Evolutionary conservation across 2,888 invertebrate genomes (phyloP), one percentile per base, ranked within the genome.

Genomic region (Drosophila antonietae): DNA sequence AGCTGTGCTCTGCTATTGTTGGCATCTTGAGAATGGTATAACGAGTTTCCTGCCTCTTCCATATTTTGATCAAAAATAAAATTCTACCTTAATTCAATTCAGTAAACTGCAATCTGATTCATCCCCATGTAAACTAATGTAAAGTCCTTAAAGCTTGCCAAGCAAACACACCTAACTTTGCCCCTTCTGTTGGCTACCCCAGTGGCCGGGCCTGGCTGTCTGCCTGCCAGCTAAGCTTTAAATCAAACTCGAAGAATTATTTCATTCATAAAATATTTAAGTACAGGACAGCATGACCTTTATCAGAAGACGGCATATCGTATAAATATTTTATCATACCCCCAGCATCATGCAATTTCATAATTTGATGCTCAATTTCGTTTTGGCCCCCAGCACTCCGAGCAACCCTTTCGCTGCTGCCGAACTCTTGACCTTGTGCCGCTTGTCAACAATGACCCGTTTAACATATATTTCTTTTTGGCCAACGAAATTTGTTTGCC

Each of bases 401-500:
- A 44, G 55, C 58, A 75, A 55, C 68, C 68, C 67, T 68, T 68
- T 39, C 41, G 49, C 28, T 28, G 28, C 28, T 28, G 28, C 37
- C 31, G 75, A 78, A 63, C 68, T 82, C 71, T 90, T 82, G 80
- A 88, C 88, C 89, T 81, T 81, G 68, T 52, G 66, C 43, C 63
- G 66, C 57, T 53, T 66, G 71, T 67, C 73, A 79, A 63, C 69
- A 59, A 56, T 14, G 31, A 52, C 41, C 41, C 70, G 71, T 44
- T 76, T 62, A 75, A 71, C 73, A 72, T 60, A 57, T 53, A 37
- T 73, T 57, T 60, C 72, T 59, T 55, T 67, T 67, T 52, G 43
- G 33, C 52, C 46, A 14, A 75, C 49, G 28, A 73, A 85, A 90
- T 85, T 90, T 90, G 89, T 89, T 90, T 83, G 74, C 87, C 73